Evolutionary conservation across 2,888 invertebrate species (phyloP).

Genomic region (Microdon myrmicae): DNA sequence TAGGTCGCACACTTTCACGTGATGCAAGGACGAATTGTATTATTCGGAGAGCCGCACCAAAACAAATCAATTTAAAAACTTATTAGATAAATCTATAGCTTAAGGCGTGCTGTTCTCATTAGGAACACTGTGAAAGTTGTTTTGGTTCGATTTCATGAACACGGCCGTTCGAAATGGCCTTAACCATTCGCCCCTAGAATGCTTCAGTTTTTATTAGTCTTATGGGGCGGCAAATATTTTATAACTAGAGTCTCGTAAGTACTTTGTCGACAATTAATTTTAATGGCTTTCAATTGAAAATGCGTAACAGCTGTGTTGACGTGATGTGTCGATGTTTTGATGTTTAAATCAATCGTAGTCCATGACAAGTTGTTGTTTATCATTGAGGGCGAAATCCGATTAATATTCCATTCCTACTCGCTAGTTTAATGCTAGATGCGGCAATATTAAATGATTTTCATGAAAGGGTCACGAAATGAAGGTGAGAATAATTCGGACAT

Average conservation of each 20-base stretch:
- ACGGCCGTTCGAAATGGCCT: constrained; percentile 8
- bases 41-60: background rate
- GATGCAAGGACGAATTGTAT: constrained; percentile 14
- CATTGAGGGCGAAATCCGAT: too few species aligned
- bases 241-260: constrained; percentile 3
- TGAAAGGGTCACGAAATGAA: too few species aligned
- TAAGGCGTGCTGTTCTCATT: background rate
- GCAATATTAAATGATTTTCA: too few species aligned
- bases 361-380: too few species aligned
- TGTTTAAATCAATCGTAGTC: too few species aligned
- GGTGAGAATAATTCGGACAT: too few species aligned
- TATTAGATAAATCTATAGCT: constrained; percentile 4
- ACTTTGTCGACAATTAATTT: constrained; percentile 33
- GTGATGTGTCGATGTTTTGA: constrained; percentile 16
- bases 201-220: background rate
- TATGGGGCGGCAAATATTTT: constrained; percentile 3
- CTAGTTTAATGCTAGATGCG: too few species aligned
- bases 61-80: constrained; percentile 10
- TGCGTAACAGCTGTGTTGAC: constrained; percentile 13
- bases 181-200: background rate
- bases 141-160: constrained; percentile 23
- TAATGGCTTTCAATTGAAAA: constrained; percentile 39
- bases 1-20: background rate
- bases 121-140: constrained; percentile 30
- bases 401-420: too few species aligned